Base-by-base conservation (phyloP, 2,888 invertebrate species). In the Dioctria linearis region DNA sequence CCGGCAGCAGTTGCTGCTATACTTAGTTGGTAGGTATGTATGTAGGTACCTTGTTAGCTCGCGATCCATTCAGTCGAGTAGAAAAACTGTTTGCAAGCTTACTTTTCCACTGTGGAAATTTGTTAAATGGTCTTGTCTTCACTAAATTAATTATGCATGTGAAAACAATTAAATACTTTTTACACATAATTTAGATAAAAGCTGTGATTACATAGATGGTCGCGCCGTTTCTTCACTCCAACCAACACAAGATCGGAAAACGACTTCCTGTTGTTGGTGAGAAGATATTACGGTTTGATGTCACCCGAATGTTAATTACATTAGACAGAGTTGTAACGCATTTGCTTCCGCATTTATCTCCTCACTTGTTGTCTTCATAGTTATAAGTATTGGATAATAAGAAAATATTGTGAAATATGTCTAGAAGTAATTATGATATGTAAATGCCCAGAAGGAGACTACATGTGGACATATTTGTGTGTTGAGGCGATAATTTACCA, bases 161-260 rank as follows among this genome's bases (percentile, higher is more conserved):
- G 25, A 13, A 67, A 67, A 46, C 67, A 67, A 67, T 67, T 67
- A 67, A 67, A 67, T 67, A 67, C 8, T 67, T 67, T 67, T 67
- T 67, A 67, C 67, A 67, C 67, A 67, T 67, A 67, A 67, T 67
- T 67, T 46, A 67, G 67, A 67, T 67, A 5, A n/a, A 67, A 67
- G 43, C 67, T n/a, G 67, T 46, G 46, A 67, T 67, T 46, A 25
- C 25, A 25, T 25, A 49, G 43, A 42, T 46, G 67, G 46, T 67
- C 43, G 9, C 49, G 46, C 43, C 46, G 46, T 42, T 46, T 67
- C 67, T 43, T 43, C 37, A 67, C 43, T 67, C 25, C 46, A 46
- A 25, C 25, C 46, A 46, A 25, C 25, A 25, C 25, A 25, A 46
- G 46, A 5, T 67, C 67, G 43, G 42, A 9, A 6, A 67, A 25